Conservation (phyloP, 2,888 invertebrate genomes). For the Caenorhabditis auriculariae region DNA sequence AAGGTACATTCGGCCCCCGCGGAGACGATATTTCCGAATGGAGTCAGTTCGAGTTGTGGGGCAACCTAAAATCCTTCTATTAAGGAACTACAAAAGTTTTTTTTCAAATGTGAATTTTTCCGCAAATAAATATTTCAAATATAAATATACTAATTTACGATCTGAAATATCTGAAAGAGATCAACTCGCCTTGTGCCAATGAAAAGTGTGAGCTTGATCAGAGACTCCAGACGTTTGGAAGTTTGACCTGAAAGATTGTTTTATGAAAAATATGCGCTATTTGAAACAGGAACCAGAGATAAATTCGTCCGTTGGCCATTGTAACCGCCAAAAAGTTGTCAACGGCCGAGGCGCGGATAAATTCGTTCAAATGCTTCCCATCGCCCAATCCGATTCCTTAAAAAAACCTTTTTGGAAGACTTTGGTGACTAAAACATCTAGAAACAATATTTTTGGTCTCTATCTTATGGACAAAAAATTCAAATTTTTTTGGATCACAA, state of each 20-base stretch:
- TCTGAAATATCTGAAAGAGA: too few relatives aligned
- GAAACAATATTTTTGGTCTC: neutral
- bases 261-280: neutral
- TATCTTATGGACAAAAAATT: slow-evolving; percentile 7
- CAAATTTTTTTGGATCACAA: neutral
- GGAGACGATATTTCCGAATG: slow-evolving; percentile 31
- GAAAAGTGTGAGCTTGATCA: slow-evolving; percentile 10
- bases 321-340: slow-evolving; percentile 17
- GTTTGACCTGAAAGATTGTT: slow-evolving; percentile 12
- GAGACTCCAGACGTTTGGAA: slow-evolving; percentile 14
- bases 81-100: too few relatives aligned
- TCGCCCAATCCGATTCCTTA: too few relatives aligned
- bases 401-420: too few relatives aligned
- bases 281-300: slow-evolving; percentile 6
- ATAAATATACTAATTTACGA: too few relatives aligned
- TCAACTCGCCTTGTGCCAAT: slow-evolving; percentile 33
- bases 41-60: slow-evolving; percentile 21
- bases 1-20: slow-evolving; percentile 38
- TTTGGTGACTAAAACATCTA: too few relatives aligned
- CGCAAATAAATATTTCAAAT: too few relatives aligned
- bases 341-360: slow-evolving; percentile 16
- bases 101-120: too few relatives aligned
- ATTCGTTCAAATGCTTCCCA: slow-evolving; percentile 1
- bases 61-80: too few relatives aligned
- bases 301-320: slow-evolving; percentile 20